Conservation (phyloP, 2,113 vertebrate species). For the Chaetodon auriga region DNA sequence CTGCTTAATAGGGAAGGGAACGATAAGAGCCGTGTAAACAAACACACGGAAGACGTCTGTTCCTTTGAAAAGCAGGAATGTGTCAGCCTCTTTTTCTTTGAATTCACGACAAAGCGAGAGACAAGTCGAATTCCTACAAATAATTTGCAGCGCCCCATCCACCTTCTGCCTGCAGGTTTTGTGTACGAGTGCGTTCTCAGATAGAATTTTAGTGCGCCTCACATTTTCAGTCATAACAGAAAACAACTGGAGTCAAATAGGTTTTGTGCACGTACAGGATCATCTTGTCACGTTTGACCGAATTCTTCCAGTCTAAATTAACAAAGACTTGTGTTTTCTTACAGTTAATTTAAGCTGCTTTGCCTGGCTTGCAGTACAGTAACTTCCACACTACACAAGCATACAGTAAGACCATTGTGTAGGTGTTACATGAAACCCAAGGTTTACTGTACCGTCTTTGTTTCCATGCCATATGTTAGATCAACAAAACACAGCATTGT, state of each 20-base stretch:
- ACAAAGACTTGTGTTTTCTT: conserved; percentile 12
- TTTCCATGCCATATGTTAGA: conserved; percentile 48
- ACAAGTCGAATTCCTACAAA: conserved; percentile 14
- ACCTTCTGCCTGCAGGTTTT: background rate
- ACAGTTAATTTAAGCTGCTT: background rate
- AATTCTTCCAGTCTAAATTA: background rate
- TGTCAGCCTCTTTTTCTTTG: conserved; percentile 39
- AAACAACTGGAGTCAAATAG: background rate
- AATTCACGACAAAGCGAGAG: conserved; percentile 35
- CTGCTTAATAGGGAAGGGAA: conserved; percentile 51
- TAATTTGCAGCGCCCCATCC: conserved; percentile 19
- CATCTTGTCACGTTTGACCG: background rate
- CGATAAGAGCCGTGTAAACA: conserved; percentile 49
- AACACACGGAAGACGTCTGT: conserved; percentile 35
- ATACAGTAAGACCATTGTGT: conserved; percentile 45
- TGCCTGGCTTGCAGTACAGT: conserved; percentile 12
- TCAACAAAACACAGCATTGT: conserved; percentile 48
- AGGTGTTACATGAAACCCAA: conserved; percentile 50
- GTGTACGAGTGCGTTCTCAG: background rate
- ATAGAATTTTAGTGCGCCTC: background rate
- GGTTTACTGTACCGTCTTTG: conserved; percentile 46
- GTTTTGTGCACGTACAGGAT: background rate
- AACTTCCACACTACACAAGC: conserved; percentile 1
- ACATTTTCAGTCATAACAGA: background rate
- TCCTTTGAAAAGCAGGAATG: conserved; percentile 41